These are phyloP conservation scores for Ferdinandea cuprea DNA, from an alignment of 2,888 invertebrate species.

Conservation along the genomic window DNA sequence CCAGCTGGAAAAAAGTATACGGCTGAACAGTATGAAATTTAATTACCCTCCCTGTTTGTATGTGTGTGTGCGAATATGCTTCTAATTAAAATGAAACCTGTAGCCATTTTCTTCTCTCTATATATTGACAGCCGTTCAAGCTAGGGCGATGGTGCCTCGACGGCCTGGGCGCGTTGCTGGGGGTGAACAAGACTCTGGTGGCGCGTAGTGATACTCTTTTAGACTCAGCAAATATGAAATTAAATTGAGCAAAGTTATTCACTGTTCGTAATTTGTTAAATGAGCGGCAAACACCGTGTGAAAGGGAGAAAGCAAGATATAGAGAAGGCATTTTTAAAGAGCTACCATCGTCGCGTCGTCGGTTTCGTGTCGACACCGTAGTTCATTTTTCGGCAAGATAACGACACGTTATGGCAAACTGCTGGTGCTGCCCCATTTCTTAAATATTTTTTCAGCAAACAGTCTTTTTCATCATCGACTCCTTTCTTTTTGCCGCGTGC, in stretches of 20 bases:
- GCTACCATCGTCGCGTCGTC: neutral
- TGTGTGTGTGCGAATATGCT: slow-evolving; percentile 22
- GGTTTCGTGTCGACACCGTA: neutral
- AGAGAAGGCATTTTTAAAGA: slow-evolving; percentile 2
- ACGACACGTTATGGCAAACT: slow-evolving; percentile 32
- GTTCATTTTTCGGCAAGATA: slow-evolving; percentile 35
- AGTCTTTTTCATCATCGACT: slow-evolving; percentile 29
- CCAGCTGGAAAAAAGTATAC: slow-evolving; percentile 1
- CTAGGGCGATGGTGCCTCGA: neutral
- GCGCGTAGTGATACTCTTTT: neutral
- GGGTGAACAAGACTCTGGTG: neutral
- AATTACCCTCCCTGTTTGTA: slow-evolving; percentile 49
- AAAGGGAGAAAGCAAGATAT: neutral
- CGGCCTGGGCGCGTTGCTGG: neutral
- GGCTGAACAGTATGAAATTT: slow-evolving; percentile 48
- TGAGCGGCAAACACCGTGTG: slow-evolving; percentile 12
- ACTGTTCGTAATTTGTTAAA: slow-evolving; percentile 61
- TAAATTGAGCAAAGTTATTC: slow-evolving; percentile 62
- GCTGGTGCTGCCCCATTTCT: slow-evolving; percentile 20
- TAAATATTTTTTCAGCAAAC: slow-evolving; percentile 29
- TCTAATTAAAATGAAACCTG: slow-evolving; percentile 64
- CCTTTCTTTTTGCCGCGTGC: neutral
- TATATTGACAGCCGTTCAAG: slow-evolving; percentile 29
- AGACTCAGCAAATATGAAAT: slow-evolving; percentile 61
- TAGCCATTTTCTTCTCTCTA: slow-evolving; percentile 48